Evolutionary conservation across 2,797 vertebrate species (phyloP).

Genomic region (Lithobates pipiens): DNA sequence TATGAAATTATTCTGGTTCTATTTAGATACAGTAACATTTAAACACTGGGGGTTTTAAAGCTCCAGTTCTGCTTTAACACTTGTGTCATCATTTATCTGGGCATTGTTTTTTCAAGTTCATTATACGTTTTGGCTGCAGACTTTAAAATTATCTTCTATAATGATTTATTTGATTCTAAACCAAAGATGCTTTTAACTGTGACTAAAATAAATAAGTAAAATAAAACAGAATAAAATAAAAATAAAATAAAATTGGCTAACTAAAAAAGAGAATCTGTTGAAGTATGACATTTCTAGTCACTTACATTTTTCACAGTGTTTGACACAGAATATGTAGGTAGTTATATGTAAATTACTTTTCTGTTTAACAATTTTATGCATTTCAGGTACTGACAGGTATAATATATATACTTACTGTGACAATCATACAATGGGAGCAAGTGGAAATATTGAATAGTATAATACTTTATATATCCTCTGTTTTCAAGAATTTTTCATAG

Average conservation of each 20-base stretch:
- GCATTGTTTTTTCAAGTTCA: too few species aligned
- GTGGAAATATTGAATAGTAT: slow-evolving; percentile 21
- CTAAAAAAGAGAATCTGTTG: too few species aligned
- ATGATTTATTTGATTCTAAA: background rate
- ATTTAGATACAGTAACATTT: too few species aligned
- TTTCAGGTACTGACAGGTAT: slow-evolving; percentile 17
- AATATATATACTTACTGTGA: slow-evolving; percentile 28
- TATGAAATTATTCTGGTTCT: too few species aligned
- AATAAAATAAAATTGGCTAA: too few species aligned
- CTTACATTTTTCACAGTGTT: background rate
- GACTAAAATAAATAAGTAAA: too few species aligned
- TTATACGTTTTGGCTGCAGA: background rate
- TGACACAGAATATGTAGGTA: background rate
- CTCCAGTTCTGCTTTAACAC: background rate
- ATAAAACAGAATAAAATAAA: too few species aligned
- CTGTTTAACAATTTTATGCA: background rate
- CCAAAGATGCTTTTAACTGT: too few species aligned
- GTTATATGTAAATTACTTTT: slow-evolving; percentile 38
- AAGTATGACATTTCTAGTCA: background rate
- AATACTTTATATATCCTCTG: background rate
- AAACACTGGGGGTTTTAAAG: too few species aligned
- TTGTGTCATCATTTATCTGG: background rate
- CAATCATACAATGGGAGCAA: slow-evolving; percentile 9
- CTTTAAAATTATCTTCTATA: background rate
- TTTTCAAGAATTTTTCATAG: background rate